phyloP scores from a whole-genome alignment of 1,140 invertebrate genomes.

The Brachionus angularis region DNA sequence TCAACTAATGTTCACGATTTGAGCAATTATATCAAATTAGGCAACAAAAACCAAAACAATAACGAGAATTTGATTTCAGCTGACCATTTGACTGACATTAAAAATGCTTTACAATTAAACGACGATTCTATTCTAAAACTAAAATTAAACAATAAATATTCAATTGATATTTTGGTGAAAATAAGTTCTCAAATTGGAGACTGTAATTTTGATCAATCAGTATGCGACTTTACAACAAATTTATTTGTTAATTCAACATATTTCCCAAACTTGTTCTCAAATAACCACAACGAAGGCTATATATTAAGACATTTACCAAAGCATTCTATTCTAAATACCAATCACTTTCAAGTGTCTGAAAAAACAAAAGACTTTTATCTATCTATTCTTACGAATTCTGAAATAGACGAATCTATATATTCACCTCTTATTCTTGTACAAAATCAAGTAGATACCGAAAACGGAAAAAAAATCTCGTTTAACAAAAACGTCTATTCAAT shows the following conservation, averaged over 20 bases:
- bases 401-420: not conserved
- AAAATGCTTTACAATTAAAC: not conserved
- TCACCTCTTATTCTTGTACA: not conserved
- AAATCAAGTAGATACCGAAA: not conserved
- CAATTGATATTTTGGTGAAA: not conserved
- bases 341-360: not conserved
- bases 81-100: not conserved
- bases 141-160: not conserved
- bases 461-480: not conserved
- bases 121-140: not conserved
- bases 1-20: not conserved
- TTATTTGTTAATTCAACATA: not conserved
- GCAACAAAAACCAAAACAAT: conserved; percentile 6
- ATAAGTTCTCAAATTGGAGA: not conserved
- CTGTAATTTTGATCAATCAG: conserved; percentile 23
- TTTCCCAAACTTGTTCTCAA: not conserved
- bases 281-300: not conserved
- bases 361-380: conserved; percentile 17
- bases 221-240: conserved; percentile 8
- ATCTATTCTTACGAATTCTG: not conserved
- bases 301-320: conserved; percentile 1
- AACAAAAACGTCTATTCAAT: not conserved
- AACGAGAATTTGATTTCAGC: not conserved
- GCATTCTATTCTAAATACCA: not conserved
- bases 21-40: conserved; percentile 6